Percentiles rank a stretch among this genome's conserved stretches.
phyloP scores from a whole-genome alignment of 1,140 invertebrate genomes.

The Ceratoteleas bidentatus region DNA sequence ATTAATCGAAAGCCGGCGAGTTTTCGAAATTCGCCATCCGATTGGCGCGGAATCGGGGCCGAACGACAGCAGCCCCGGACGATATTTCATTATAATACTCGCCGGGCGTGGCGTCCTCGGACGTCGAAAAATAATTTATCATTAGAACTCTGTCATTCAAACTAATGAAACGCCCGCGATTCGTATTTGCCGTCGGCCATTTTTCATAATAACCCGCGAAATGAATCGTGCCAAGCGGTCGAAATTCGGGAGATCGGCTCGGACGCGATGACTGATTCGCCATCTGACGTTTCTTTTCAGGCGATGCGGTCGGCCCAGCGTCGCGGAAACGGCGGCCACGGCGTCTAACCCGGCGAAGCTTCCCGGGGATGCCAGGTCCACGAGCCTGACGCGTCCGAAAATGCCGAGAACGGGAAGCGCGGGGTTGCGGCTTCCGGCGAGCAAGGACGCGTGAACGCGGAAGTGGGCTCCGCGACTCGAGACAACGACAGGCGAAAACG shows the following conservation, averaged over 20 bases:
- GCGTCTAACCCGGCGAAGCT: neutral
- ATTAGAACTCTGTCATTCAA: slow-evolving; percentile 31
- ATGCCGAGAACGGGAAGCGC: slow-evolving; percentile 48
- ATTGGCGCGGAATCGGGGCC: neutral
- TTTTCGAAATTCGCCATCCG: neutral
- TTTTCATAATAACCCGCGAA: slow-evolving; percentile 36
- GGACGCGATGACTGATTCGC: slow-evolving; percentile 4
- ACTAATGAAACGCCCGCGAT: slow-evolving; percentile 30
- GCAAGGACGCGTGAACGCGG: slow-evolving; percentile 46
- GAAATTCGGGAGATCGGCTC: slow-evolving; percentile 8
- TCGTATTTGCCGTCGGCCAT: slow-evolving; percentile 19
- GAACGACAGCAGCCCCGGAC: neutral
- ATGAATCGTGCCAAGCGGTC: neutral
- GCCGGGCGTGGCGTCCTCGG: neutral
- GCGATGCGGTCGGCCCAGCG: neutral
- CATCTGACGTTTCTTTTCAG: slow-evolving; percentile 31
- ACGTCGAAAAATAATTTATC: slow-evolving; percentile 33
- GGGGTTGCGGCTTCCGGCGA: slow-evolving; percentile 33
- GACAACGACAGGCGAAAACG: slow-evolving; percentile 30
- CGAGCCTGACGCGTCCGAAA: slow-evolving; percentile 33
- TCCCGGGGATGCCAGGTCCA: slow-evolving; percentile 28
- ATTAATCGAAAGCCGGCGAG: neutral
- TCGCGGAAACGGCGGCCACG: neutral
- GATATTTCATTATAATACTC: slow-evolving; percentile 14
- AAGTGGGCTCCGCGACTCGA: slow-evolving; percentile 18